Evolutionary conservation across 1,140 invertebrate species (phyloP).

Genomic region (Cherax destructor): DNA sequence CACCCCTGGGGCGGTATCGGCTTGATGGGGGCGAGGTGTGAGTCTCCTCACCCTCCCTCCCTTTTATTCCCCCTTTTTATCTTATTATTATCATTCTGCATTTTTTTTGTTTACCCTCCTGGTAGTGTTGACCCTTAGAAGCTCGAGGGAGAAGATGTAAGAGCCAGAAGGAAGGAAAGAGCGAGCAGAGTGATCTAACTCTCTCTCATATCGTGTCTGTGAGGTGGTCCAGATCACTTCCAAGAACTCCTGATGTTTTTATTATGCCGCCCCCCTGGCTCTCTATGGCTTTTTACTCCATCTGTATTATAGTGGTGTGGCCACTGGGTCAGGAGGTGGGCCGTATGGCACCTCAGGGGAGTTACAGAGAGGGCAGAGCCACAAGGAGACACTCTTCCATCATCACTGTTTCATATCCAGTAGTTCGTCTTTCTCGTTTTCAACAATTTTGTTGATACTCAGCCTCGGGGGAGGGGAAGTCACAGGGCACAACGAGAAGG

Average conservation of each 20-base stretch:
- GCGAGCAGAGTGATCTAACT: background rate
- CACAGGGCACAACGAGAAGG: no score
- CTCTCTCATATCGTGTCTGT: background rate
- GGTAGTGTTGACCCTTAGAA: background rate
- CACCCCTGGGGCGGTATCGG: conserved; percentile 56
- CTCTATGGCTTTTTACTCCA: conserved; percentile 8
- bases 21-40: conserved; percentile 37
- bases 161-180: background rate
- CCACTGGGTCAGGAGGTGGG: conserved; percentile 37
- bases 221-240: background rate
- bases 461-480: no score
- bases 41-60: conserved; percentile 11
- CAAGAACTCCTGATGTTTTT: conserved; percentile 49
- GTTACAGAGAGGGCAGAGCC: no score
- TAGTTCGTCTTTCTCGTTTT: no score
- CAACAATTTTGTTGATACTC: no score
- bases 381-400: no score
- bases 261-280: background rate
- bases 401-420: no score
- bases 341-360: background rate
- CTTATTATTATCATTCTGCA: conserved; percentile 18
- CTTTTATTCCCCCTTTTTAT: conserved; percentile 28
- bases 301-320: conserved; percentile 6
- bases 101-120: conserved; percentile 17
- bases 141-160: background rate